Evolutionary conservation across 23 tunicate genomes (phyloP).

Genomic region (Phallusia fumigata): DNA sequence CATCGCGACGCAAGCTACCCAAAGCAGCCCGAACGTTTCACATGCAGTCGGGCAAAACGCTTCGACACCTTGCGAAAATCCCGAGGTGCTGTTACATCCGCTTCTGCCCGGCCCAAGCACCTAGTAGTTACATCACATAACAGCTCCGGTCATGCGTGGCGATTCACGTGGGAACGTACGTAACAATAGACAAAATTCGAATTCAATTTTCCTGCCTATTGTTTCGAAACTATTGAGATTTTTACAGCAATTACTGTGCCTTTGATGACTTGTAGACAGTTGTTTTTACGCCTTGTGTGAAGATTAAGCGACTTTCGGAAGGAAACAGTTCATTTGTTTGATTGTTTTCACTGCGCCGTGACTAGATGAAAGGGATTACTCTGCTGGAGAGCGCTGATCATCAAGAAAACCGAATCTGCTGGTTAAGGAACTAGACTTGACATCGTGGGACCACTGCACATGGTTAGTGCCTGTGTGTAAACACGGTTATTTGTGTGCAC

Average conservation of each 20-base stretch:
- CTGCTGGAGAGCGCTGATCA: not conserved
- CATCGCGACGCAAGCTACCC: not conserved
- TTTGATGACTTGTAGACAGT: not conserved
- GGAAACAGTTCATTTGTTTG: not conserved
- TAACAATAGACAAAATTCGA: not conserved
- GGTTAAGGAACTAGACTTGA: not conserved
- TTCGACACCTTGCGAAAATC: not conserved
- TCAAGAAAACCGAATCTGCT: not conserved
- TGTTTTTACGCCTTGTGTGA: not conserved
- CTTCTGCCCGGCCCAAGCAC: too few species aligned
- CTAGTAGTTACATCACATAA: too few species aligned
- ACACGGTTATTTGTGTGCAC: conserved; percentile 1
- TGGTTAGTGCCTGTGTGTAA: not conserved
- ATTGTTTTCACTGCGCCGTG: not conserved
- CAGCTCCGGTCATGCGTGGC: not conserved
- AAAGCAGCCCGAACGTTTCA: not conserved
- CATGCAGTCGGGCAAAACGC: conserved; percentile 7
- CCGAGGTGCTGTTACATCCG: too few species aligned
- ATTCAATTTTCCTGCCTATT: conserved; percentile 1
- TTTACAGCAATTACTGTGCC: not conserved
- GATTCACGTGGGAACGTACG: conserved; percentile 8
- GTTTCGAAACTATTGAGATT: not conserved
- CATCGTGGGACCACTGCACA: not conserved
- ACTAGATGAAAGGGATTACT: not conserved
- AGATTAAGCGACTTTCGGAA: not conserved